phyloP scores from a whole-genome alignment of 2,797 vertebrate genomes.

The Garrulus glandarius region DNA sequence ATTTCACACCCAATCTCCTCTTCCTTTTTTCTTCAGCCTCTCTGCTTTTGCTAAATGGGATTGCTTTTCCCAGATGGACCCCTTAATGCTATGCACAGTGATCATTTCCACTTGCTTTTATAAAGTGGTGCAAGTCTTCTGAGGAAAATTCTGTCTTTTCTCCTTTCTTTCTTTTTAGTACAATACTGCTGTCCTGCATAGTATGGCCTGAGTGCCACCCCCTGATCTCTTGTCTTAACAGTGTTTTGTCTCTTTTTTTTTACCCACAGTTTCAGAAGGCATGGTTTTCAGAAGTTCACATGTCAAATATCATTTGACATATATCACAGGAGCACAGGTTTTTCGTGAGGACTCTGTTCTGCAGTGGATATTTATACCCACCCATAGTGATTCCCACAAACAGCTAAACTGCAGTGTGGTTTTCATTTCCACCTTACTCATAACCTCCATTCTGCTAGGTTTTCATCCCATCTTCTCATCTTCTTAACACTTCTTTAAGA shows the following conservation, averaged over 20 bases:
- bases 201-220: background rate
- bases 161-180: background rate
- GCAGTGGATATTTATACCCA: background rate
- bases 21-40: slow-evolving; percentile 24
- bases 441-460: background rate
- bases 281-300: background rate
- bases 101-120: background rate
- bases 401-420: background rate
- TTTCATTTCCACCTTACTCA: background rate
- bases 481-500: background rate
- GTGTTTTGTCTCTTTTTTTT: background rate
- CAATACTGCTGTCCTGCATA: background rate
- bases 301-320: background rate
- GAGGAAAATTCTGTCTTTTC: background rate
- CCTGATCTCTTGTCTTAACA: background rate
- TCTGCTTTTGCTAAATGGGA: slow-evolving; percentile 17
- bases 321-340: background rate
- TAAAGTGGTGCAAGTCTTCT: background rate
- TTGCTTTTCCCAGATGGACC: slow-evolving; percentile 21
- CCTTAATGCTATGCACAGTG: background rate
- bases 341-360: background rate
- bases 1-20: slow-evolving; percentile 46
- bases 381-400: background rate
- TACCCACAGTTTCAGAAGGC: background rate
- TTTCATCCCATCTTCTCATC: background rate